Percentiles rank a stretch among this genome's conserved stretches.
phyloP scores from a whole-genome alignment of 2,797 vertebrate genomes.

The Echeneis naucrates region DNA sequence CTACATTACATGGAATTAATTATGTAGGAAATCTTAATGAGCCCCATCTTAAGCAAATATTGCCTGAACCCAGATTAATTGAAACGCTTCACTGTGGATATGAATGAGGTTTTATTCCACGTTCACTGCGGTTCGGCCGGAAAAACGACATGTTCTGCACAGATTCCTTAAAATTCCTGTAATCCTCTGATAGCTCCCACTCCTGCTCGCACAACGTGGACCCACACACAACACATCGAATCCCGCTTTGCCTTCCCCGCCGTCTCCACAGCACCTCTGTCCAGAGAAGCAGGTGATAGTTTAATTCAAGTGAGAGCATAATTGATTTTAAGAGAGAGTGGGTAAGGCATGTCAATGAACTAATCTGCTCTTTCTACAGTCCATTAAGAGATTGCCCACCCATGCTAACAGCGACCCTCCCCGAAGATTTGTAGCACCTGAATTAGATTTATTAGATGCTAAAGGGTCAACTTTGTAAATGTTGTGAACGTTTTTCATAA shows the following conservation, averaged over 20 bases:
- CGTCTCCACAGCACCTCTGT: slow-evolving; percentile 64
- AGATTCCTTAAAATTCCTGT: background rate
- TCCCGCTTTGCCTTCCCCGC: slow-evolving; percentile 23
- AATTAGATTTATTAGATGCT: slow-evolving; percentile 45
- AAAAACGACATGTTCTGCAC: background rate
- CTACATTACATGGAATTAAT: slow-evolving; percentile 55
- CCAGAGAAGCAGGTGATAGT: slow-evolving; percentile 70
- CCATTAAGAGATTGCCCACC: slow-evolving; percentile 78
- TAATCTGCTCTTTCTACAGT: slow-evolving; percentile 78
- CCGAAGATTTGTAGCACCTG: slow-evolving; percentile 51
- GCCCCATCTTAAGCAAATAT: slow-evolving; percentile 60
- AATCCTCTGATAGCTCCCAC: background rate
- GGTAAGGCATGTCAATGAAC: slow-evolving; percentile 77
- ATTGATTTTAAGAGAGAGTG: slow-evolving; percentile 76
- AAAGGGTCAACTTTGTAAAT: slow-evolving; percentile 34
- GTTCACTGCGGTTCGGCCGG: background rate
- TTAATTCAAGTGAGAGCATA: slow-evolving; percentile 70
- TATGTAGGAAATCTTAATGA: slow-evolving; percentile 47
- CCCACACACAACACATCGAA: slow-evolving; percentile 7
- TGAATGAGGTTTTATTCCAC: slow-evolving; percentile 4
- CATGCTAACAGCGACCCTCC: slow-evolving; percentile 61
- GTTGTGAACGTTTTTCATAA: slow-evolving; percentile 21
- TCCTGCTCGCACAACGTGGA: too few relatives aligned
- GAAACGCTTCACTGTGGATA: slow-evolving; percentile 25
- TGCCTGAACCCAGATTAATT: slow-evolving; percentile 35